Conservation (phyloP, 2,113 vertebrate genomes). For the Prinia subflava region DNA sequence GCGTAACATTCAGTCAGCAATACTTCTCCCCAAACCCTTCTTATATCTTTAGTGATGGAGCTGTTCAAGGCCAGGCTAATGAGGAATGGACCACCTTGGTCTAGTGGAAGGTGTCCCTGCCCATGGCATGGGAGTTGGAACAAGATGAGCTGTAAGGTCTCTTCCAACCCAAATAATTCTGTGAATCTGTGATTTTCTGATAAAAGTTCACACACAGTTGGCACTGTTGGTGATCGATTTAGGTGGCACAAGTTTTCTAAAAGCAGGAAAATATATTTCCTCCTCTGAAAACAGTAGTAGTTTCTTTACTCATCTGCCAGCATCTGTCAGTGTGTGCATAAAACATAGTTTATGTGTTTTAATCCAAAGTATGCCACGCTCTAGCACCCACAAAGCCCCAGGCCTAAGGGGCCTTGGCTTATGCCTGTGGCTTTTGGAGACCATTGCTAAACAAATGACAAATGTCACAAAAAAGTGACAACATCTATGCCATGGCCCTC, state of each 20-base stretch:
- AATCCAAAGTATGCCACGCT: background rate
- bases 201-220: background rate
- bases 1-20: background rate
- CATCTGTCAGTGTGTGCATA: background rate
- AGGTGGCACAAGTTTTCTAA: background rate
- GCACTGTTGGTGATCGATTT: background rate
- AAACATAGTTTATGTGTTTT: background rate
- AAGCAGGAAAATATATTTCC: background rate
- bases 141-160: background rate
- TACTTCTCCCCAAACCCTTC: background rate
- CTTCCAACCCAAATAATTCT: background rate
- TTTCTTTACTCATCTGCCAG: background rate
- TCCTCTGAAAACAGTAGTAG: background rate
- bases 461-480: background rate
- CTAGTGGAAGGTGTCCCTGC: background rate
- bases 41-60: background rate
- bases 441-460: background rate
- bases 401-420: background rate
- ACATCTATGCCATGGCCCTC: background rate
- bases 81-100: background rate
- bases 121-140: accelerated
- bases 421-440: background rate
- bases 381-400: background rate
- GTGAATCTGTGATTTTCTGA: background rate
- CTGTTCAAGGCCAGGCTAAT: background rate